Percentiles rank a stretch among this genome's conserved stretches.
phyloP scores from a whole-genome alignment of 2,113 vertebrate species.

The Scomber scombrus region DNA sequence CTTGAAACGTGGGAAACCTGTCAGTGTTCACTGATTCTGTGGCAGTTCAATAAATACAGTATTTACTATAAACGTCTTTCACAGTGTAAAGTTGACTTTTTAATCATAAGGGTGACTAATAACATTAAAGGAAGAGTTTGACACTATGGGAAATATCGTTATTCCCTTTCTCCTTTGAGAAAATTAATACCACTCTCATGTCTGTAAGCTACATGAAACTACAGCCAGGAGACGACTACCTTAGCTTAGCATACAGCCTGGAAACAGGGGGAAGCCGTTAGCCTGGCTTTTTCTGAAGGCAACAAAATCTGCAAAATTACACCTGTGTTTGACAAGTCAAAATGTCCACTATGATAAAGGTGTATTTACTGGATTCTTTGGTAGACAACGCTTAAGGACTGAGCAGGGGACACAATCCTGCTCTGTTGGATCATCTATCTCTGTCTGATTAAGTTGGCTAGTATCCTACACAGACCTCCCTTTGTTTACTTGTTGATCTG shows the following conservation, averaged over 20 bases:
- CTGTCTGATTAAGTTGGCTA: constrained; percentile 17
- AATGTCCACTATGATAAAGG: background rate
- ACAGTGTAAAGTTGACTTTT: too few species aligned
- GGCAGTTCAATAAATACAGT: too few species aligned
- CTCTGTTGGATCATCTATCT: constrained; percentile 36
- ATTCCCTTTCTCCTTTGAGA: background rate
- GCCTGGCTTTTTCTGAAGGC: background rate
- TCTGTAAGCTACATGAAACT: background rate
- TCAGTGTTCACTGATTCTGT: background rate
- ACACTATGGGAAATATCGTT: background rate
- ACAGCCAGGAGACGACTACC: background rate
- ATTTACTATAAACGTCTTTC: too few species aligned
- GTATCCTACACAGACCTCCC: constrained; percentile 42
- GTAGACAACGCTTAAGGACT: background rate
- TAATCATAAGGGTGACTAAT: too few species aligned
- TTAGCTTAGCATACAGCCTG: background rate
- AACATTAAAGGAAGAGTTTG: too few species aligned
- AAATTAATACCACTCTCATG: background rate
- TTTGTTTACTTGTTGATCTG: constrained; percentile 26
- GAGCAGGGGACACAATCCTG: background rate
- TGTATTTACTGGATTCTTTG: background rate
- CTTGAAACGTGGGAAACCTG: too few species aligned
- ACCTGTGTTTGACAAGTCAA: background rate
- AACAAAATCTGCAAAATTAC: background rate
- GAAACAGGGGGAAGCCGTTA: background rate